Evolutionary conservation across 2,113 vertebrate genomes (phyloP).

Genomic region (Pedetes capensis): DNA sequence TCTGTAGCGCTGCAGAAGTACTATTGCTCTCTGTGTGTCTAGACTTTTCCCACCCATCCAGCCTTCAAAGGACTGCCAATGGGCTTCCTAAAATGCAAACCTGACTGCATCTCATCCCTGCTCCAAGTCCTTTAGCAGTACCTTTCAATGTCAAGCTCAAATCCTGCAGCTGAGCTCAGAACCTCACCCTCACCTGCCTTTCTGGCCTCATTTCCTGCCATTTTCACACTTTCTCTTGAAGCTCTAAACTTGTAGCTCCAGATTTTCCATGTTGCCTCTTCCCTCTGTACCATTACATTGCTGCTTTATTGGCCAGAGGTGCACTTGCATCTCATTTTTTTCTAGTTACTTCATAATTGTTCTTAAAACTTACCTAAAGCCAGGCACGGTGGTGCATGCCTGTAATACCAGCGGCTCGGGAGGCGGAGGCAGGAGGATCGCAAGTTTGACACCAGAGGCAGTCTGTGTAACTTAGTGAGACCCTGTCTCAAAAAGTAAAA

Average conservation of each 20-base stretch:
- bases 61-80: not conserved
- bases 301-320: not conserved
- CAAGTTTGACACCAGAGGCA: too few species aligned
- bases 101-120: not conserved
- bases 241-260: not conserved
- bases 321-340: not conserved
- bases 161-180: not conserved
- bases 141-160: not conserved
- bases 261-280: not conserved
- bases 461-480: too few species aligned
- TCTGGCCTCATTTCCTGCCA: not conserved
- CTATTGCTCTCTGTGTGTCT: not conserved
- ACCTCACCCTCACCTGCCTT: not conserved
- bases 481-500: too few species aligned
- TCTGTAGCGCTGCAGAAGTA: not conserved
- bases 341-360: not conserved
- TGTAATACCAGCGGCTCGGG: too few species aligned
- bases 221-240: not conserved
- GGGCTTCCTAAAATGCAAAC: not conserved
- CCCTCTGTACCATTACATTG: not conserved
- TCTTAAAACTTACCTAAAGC: constrained; percentile 38
- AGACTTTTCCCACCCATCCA: not conserved
- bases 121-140: not conserved
- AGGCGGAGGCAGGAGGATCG: too few species aligned
- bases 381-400: too few species aligned